Conservation (phyloP, 2,888 invertebrate genomes). For the Malacosoma neustria region DNA sequence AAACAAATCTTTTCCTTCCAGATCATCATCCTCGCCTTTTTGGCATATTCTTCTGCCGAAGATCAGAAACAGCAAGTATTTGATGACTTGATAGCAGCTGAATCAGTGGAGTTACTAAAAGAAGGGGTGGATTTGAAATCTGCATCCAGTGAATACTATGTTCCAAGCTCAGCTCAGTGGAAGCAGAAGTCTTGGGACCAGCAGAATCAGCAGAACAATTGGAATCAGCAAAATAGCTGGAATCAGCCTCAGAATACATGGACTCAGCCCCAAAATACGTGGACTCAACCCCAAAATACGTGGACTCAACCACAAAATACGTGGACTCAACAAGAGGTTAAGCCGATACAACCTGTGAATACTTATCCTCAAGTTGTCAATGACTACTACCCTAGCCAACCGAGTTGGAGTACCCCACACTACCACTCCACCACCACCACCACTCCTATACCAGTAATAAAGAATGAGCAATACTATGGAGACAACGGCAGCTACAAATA, state of each 20-base stretch:
- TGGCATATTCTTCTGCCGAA: slow-evolving; percentile 46
- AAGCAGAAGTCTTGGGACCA: too few species aligned
- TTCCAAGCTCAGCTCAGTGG: slow-evolving; percentile 24
- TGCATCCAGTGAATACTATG: slow-evolving; percentile 33
- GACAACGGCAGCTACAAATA: slow-evolving; percentile 69
- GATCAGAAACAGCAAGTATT: slow-evolving; percentile 24
- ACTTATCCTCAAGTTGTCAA: slow-evolving; percentile 15
- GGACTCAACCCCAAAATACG: background rate
- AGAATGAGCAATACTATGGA: slow-evolving; percentile 55
- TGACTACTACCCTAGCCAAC: slow-evolving; percentile 14
- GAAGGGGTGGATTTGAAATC: slow-evolving; percentile 24
- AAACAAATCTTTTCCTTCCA: slow-evolving; percentile 21
- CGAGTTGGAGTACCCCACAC: slow-evolving; percentile 19
- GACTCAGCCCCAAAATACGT: slow-evolving; percentile 15
- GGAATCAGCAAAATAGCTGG: too few species aligned
- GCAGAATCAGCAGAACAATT: too few species aligned
- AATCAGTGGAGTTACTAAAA: slow-evolving; percentile 34
- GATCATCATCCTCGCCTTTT: slow-evolving; percentile 38
- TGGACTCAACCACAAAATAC: slow-evolving; percentile 11
- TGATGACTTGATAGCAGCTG: slow-evolving; percentile 41
- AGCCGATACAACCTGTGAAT: slow-evolving; percentile 5
- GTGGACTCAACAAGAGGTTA: slow-evolving; percentile 14
- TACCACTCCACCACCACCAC: slow-evolving; percentile 28
- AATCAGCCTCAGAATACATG: slow-evolving; percentile 17
- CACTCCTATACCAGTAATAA: slow-evolving; percentile 50